phyloP scores from a whole-genome alignment of 30 jellyfish, hydroid and myxozoan genomes.

The Hydra vulgaris region DNA sequence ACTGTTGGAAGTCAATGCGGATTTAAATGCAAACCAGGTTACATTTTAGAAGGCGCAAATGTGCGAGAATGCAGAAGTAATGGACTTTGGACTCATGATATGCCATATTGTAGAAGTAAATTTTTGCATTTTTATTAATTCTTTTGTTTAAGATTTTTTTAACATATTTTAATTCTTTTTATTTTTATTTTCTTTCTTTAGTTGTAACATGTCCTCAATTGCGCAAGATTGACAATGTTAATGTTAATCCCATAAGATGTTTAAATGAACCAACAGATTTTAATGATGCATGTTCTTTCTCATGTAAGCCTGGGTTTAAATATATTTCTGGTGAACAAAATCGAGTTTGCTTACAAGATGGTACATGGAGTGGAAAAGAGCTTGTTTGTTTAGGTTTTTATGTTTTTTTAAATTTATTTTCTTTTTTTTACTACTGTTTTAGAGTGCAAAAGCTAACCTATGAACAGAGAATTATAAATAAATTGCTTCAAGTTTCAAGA shows the following conservation, averaged over 20 bases:
- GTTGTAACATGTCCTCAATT: slow-evolving; percentile 80
- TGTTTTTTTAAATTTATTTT: not conserved
- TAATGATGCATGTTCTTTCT: slow-evolving; percentile 72
- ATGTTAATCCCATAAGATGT: slow-evolving; percentile 54
- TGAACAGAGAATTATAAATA: not conserved
- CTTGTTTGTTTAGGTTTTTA: slow-evolving; percentile 69
- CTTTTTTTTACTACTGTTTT: not conserved
- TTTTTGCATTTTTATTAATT: not conserved
- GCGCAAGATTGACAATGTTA: slow-evolving; percentile 63
- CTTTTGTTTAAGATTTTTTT: not conserved
- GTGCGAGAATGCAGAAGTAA: slow-evolving; percentile 61
- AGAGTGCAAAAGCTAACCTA: too few relatives aligned
- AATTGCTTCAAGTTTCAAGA: too few relatives aligned
- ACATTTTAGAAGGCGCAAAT: slow-evolving; percentile 67
- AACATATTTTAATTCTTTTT: too few relatives aligned
- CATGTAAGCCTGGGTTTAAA: slow-evolving; percentile 73
- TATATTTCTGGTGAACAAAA: slow-evolving; percentile 38
- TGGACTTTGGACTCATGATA: slow-evolving; percentile 83
- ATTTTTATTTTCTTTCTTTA: not conserved
- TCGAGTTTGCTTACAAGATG: slow-evolving; percentile 83
- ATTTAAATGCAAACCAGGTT: slow-evolving; percentile 59
- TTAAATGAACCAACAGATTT: slow-evolving; percentile 52
- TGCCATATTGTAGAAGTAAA: slow-evolving; percentile 81
- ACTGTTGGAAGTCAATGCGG: slow-evolving; percentile 56
- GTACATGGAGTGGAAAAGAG: slow-evolving; percentile 95